Conservation (phyloP, 1,140 invertebrate species). For the Zelostemma sp. region DNA sequence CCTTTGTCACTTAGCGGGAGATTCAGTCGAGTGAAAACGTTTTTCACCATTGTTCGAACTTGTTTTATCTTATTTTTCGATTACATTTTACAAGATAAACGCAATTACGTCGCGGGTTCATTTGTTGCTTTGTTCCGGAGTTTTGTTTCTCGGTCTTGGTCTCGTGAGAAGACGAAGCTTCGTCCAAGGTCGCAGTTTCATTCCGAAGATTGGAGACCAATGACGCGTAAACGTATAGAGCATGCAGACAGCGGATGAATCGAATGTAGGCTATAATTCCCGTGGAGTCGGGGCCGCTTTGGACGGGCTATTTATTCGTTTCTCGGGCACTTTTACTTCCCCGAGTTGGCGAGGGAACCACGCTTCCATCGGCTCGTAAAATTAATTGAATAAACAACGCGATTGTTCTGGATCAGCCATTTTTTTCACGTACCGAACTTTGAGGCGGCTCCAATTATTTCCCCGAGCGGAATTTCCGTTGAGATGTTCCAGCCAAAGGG, state of each 20-base stretch:
- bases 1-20: constrained; percentile 19
- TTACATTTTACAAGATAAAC: constrained; percentile 43
- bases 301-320: constrained; percentile 8
- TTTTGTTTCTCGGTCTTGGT: constrained; percentile 10
- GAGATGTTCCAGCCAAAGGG: no score
- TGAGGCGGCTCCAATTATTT: no score
- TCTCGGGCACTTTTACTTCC: background rate
- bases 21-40: constrained; percentile 21
- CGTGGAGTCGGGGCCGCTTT: constrained; percentile 21
- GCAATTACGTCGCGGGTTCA: constrained; percentile 54
- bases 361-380: no score
- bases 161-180: constrained; percentile 26
- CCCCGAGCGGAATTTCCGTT: no score
- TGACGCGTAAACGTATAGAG: constrained; percentile 61
- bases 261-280: constrained; percentile 48
- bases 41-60: constrained; percentile 20
- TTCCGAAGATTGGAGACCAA: constrained; percentile 63
- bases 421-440: no score
- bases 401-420: no score
- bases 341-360: no score
- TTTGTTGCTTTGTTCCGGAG: constrained; percentile 43
- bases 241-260: constrained; percentile 45
- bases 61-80: constrained; percentile 24
- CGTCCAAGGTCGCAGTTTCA: constrained; percentile 55
- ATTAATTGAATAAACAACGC: no score